Evolutionary conservation across 2,113 vertebrate genomes (phyloP).

Genomic region (Ceyx melanurus): DNA sequence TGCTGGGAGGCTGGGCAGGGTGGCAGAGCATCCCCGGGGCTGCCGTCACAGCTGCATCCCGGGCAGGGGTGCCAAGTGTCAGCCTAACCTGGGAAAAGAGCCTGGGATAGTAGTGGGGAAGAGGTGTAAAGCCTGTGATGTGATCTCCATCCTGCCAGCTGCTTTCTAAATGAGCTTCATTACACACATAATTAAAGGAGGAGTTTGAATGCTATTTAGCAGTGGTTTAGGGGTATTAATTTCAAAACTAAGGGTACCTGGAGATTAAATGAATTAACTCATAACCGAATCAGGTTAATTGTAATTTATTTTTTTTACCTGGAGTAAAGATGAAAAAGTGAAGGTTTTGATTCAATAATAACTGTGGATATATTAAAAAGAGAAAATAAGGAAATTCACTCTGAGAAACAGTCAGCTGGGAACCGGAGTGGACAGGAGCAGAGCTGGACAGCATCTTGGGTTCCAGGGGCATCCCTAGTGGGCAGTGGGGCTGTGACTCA

Average conservation of each 20-base stretch:
- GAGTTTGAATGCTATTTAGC: not conserved
- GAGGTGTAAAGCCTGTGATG: not conserved
- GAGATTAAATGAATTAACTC: constrained; percentile 51
- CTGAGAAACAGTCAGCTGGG: not conserved
- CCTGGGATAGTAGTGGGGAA: not conserved
- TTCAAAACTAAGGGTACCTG: constrained; percentile 23
- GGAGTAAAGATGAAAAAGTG: not conserved
- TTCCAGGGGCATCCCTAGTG: not conserved
- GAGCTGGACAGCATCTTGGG: not conserved
- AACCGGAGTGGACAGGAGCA: accelerated
- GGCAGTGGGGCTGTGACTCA: not conserved
- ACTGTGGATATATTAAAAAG: not conserved
- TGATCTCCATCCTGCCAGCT: not conserved
- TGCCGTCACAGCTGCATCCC: accelerated
- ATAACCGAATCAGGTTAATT: constrained; percentile 15
- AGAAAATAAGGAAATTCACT: not conserved
- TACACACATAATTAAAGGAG: constrained; percentile 7
- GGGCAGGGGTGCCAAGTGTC: not conserved
- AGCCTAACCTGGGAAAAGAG: not conserved
- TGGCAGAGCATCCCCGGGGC: not conserved
- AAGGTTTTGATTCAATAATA: not conserved
- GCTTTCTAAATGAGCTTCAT: constrained; percentile 34
- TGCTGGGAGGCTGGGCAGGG: not conserved
- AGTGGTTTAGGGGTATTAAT: constrained; percentile 29
- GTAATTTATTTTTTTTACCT: constrained; percentile 41